Evolutionary conservation across 2,113 vertebrate species (phyloP).

Genomic region (Procavia capensis): DNA sequence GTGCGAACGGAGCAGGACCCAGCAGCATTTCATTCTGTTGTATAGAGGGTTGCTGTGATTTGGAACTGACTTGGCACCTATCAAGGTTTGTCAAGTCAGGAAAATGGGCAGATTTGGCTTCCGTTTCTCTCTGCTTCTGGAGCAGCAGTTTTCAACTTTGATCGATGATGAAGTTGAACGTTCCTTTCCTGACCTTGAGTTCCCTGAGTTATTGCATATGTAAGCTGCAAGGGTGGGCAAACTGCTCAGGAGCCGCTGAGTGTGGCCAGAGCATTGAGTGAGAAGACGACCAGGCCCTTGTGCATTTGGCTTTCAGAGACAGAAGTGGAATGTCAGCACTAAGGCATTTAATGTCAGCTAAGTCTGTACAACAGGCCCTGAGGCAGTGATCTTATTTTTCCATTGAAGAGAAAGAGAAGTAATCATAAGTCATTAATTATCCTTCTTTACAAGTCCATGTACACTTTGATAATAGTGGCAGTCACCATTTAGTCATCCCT

Average conservation of each 20-base stretch:
- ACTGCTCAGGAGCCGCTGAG: background rate
- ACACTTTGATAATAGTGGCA: background rate
- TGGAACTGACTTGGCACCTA: too few species aligned
- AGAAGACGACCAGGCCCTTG: background rate
- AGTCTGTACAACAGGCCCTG: background rate
- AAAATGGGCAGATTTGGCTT: background rate
- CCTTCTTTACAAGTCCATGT: background rate
- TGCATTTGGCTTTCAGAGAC: constrained; percentile 1
- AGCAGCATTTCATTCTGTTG: too few species aligned
- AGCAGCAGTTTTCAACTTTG: background rate
- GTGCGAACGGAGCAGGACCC: too few species aligned
- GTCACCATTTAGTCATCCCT: background rate
- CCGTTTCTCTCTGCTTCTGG: background rate
- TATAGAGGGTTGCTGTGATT: too few species aligned
- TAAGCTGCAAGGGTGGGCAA: background rate
- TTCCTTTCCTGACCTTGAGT: background rate
- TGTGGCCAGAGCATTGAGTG: background rate
- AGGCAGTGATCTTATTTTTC: constrained; percentile 11
- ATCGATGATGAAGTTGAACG: background rate
- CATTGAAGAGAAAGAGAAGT: constrained; percentile 12
- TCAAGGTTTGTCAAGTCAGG: background rate
- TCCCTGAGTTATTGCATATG: background rate
- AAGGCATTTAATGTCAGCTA: background rate
- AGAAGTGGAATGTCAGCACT: background rate
- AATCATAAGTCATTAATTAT: background rate